Conservation (phyloP, 2,888 invertebrate species). For the Ophioninae sp. region DNA sequence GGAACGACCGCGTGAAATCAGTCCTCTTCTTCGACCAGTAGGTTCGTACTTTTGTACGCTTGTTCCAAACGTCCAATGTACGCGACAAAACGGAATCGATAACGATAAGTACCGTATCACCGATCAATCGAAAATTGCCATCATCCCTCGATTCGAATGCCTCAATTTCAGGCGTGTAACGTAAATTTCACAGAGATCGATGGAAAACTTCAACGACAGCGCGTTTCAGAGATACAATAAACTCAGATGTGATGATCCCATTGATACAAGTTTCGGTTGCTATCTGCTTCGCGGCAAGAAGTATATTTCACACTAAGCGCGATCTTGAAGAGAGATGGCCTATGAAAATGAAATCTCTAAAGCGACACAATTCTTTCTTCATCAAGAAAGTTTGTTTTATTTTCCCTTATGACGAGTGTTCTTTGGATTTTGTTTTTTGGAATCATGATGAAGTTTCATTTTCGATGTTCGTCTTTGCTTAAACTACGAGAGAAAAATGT, state of each 20-base stretch:
- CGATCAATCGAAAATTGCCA: not conserved
- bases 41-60: too few relatives aligned
- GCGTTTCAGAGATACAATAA: not conserved
- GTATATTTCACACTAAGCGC: too few relatives aligned
- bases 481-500: not conserved
- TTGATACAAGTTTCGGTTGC: too few relatives aligned
- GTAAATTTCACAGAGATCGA: not conserved
- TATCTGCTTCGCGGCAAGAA: too few relatives aligned
- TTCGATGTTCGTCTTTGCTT: not conserved
- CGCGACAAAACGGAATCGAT: not conserved
- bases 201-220: not conserved
- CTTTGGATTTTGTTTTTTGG: conserved; percentile 2
- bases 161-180: not conserved
- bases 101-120: not conserved
- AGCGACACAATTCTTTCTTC: not conserved
- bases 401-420: not conserved
- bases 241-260: too few relatives aligned
- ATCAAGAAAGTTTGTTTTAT: not conserved
- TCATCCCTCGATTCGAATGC: not conserved
- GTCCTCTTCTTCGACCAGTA: too few relatives aligned
- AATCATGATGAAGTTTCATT: not conserved
- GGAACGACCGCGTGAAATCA: too few relatives aligned
- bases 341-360: not conserved
- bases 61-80: too few relatives aligned
- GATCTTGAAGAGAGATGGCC: not conserved